Base-by-base conservation (phyloP, 1,140 invertebrate species). In the Aphis craccivora region DNA sequence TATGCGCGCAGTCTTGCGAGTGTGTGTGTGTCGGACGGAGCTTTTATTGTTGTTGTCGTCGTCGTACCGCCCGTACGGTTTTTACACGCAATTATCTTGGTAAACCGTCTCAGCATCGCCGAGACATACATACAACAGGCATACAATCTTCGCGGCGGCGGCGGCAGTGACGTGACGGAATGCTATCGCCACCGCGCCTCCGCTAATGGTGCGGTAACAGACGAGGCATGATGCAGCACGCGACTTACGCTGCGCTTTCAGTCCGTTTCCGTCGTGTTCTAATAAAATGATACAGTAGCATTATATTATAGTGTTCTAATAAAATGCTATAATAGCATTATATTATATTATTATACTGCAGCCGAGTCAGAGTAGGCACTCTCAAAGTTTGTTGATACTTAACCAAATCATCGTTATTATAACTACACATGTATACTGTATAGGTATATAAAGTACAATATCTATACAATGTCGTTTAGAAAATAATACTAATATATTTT, bases 1-100 rank as follows among this genome's bases (percentile, higher is more conserved):
- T 89, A 89, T 89, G 25, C 40, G 23, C 11, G 23, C 35, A 11
- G 6, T 25, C 14, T 23, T 25, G 35, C 23, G 35, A 23, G 45
- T 37, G 43, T 14, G 43, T 22, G n/a, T 51, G n/a, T 48, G 51
- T 51, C 48, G 81, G 81, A 84, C 51, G 91, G 91, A 93, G 48
- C 91, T 93, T 93, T 93, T 93, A 93, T 93, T 93, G 91, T 93
- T 86, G 89, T 90, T 14, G 89, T 83, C 22, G 51, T 55, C 40
- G 89, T 23, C 9, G 23, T 76, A 76, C 89, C 90, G 90, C 60
- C 45, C 81, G 48, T 83, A 83, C 48, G 35, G 45, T 93, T 86
- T 93, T 93, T 93, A 93, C 91, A 93, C 91, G 81, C 91, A 93
- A 93, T 93, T 93, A 93, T 93, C 48, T 51, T 48, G 48, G 45